Evolutionary conservation across 2,888 invertebrate species (phyloP).

Genomic region (Busseola fusca): DNA sequence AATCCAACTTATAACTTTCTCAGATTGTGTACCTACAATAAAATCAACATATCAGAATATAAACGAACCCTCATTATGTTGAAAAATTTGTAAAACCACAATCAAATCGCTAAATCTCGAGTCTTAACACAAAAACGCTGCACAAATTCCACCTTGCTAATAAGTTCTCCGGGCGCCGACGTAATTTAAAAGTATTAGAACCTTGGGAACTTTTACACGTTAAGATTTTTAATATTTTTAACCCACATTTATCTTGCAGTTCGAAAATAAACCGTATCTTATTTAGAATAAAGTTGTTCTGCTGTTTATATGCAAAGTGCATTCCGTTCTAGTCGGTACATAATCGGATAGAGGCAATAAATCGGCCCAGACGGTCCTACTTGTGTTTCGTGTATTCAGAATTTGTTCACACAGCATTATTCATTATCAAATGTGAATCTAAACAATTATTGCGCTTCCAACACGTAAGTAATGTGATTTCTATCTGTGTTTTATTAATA

Average conservation of each 20-base stretch:
- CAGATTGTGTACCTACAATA: neutral
- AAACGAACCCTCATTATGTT: constrained; percentile 16
- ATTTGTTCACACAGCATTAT: constrained; percentile 77
- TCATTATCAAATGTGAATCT: constrained; percentile 72
- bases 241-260: constrained; percentile 52
- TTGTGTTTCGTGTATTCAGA: constrained; percentile 72
- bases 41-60: constrained; percentile 38
- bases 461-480: constrained; percentile 55
- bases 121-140: constrained; percentile 30
- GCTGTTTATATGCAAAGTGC: constrained; percentile 69
- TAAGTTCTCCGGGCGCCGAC: constrained; percentile 53
- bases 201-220: constrained; percentile 59
- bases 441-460: constrained; percentile 67
- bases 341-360: constrained; percentile 77
- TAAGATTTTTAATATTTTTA: constrained; percentile 65
- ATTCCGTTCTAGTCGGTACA: constrained; percentile 66
- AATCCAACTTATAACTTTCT: constrained; percentile 25
- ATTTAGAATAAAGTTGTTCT: constrained; percentile 21
- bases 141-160: constrained; percentile 59
- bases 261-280: constrained; percentile 31
- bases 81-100: constrained; percentile 13
- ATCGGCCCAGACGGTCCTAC: constrained; percentile 66
- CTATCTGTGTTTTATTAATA: constrained; percentile 56
- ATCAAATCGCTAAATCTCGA: constrained; percentile 26
- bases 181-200: constrained; percentile 63